These are phyloP conservation scores for Hemichromis elongatus DNA, from an alignment of 2,113 vertebrate species.

Conservation along the genomic window DNA sequence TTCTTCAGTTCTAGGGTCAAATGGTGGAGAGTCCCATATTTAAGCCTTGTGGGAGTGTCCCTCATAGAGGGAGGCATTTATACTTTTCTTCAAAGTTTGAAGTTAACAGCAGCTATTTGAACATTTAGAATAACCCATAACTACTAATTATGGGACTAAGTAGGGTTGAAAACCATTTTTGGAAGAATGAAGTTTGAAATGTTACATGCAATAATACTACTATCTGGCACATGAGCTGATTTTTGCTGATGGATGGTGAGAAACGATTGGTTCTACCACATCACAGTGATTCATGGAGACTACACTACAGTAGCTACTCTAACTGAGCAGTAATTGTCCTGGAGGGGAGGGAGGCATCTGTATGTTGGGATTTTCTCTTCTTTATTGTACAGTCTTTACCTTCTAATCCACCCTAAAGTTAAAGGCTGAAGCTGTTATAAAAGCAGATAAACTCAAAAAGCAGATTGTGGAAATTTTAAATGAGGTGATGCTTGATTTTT, in stretches of 20 bases:
- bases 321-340: not conserved
- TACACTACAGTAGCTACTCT: not conserved
- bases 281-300: not conserved
- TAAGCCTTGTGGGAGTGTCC: no score
- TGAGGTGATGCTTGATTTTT: not conserved
- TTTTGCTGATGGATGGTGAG: not conserved
- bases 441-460: not conserved
- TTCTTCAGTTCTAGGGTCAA: no score
- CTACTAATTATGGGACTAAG: no score
- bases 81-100: not conserved
- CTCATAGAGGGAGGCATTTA: no score
- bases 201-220: not conserved
- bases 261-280: not conserved
- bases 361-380: not conserved
- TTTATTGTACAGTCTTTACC: not conserved
- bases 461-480: not conserved
- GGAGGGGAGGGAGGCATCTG: no score
- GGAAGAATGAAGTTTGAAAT: not conserved
- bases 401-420: accelerated
- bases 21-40: no score
- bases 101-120: not conserved
- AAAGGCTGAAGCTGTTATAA: not conserved
- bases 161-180: not conserved
- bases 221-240: not conserved
- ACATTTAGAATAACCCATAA: not conserved